Evolutionary conservation across 2,113 vertebrate species (phyloP), one percentile per base, ranked within the genome.

Genomic region (Rhineura floridana): DNA sequence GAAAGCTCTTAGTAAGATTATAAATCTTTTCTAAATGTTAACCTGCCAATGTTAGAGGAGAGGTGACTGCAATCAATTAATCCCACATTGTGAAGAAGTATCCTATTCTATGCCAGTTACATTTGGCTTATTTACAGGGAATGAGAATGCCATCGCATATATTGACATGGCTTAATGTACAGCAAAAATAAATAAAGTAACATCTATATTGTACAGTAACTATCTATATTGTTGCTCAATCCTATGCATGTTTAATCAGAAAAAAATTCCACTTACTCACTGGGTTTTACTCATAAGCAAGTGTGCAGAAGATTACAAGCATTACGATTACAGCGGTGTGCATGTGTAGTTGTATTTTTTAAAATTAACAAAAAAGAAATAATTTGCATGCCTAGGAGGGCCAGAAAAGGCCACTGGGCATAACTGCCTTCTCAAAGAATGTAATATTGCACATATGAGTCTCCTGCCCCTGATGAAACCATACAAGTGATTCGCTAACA

Each of bases 31-130:
- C 65, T 86, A 65, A 42, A 69, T 86, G 94, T 86, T 13, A 39
- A 62, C 55, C 69, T 76, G 77, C 79, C 91, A 92, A 83, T 84
- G 87, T 92, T 89, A 90, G 91, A 93, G 89, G 52, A 87, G 84
- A 85, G 63, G 80, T 87, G 82, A 90, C 90, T 42, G 93, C 83
- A 91, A 46, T 89, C 93, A 95, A 95, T 94, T 94, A 94, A 94
- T 94, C 83, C 91, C 91, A 94, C 88, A 92, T 92, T 94, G 78
- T 87, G 91, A 92, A 94, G 91, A 94, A 93, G 90, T 93, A 93
- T 91, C 0, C 85, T 17, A 59, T 10, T 87, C 75, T 88, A 55
- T 85, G 91, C 95, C 90, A 95, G 86, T 94, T 76, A n/a, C 86
- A 87, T 93, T 90, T 92, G 92, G 92, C 94, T 92, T 83, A 65